A percentile compares a stretch with the other conserved stretches of the same genome.
Conservation (phyloP, 2,797 vertebrate species). For the Sternotherus odoratus region DNA sequence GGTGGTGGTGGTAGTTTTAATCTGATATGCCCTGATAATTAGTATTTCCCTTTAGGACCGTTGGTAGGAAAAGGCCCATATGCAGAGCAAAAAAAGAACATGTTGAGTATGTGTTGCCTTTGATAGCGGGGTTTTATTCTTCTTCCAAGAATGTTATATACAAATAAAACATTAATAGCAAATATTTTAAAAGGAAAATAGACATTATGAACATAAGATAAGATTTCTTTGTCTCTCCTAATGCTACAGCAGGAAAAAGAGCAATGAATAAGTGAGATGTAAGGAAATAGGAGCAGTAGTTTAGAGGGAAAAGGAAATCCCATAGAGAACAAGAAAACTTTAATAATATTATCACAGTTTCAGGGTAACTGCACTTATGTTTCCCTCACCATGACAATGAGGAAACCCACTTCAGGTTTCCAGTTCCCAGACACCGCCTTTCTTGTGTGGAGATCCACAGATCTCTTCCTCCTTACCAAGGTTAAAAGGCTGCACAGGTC, state of each 20-base stretch:
- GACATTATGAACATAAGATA: neutral
- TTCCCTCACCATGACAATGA: neutral
- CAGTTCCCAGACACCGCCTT: neutral
- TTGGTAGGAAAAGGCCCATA: neutral
- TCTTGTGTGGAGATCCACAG: neutral
- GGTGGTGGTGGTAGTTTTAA: neutral
- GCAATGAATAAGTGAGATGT: neutral
- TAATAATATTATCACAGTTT: neutral
- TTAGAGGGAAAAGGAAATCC: neutral
- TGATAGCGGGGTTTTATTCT: neutral
- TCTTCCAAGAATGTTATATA: neutral
- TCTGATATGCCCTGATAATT: neutral
- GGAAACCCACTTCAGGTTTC: neutral
- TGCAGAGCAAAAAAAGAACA: neutral
- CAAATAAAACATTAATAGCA: conserved; percentile 10
- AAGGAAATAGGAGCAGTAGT: neutral
- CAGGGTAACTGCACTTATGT: neutral
- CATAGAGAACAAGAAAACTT: neutral
- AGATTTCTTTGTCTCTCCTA: no score
- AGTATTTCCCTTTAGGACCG: neutral
- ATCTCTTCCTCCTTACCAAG: neutral
- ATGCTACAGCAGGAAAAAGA: neutral
- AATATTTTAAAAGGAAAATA: neutral
- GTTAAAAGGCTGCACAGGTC: neutral
- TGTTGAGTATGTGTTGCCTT: neutral